Conservation (phyloP, 2,888 invertebrate genomes). For the Heliconius aoede region DNA sequence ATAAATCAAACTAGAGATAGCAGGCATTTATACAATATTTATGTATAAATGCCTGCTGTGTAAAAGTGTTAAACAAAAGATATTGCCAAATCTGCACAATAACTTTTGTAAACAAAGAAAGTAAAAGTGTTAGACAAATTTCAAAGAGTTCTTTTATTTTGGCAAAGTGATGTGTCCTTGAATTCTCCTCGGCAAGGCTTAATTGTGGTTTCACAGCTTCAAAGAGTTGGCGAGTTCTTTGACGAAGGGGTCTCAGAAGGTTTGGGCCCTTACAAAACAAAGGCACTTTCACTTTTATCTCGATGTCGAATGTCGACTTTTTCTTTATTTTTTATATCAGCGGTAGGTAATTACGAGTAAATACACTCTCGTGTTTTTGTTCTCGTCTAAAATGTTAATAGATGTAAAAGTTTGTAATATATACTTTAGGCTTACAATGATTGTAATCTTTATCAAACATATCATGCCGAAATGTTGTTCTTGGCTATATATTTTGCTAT, state of each 20-base stretch:
- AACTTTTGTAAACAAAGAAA: constrained; percentile 67
- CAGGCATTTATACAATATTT: neutral
- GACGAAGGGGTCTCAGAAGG: constrained; percentile 56
- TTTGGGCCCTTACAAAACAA: constrained; percentile 64
- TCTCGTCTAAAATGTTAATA: neutral
- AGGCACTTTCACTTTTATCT: constrained; percentile 64
- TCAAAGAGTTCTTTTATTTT: constrained; percentile 70
- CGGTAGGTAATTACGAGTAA: constrained; percentile 9
- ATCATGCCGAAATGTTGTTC: constrained; percentile 57
- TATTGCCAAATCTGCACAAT: constrained; percentile 57
- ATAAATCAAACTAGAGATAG: neutral
- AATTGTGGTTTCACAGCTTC: constrained; percentile 80
- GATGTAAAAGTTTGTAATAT: neutral
- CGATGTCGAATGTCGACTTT: constrained; percentile 30
- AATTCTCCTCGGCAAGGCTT: constrained; percentile 77
- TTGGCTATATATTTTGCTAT: constrained; percentile 51
- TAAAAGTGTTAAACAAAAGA: constrained; percentile 47
- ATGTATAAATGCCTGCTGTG: no score
- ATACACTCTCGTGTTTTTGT: neutral
- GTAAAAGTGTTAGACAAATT: constrained; percentile 70
- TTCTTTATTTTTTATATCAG: constrained; percentile 26
- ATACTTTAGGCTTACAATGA: constrained; percentile 43
- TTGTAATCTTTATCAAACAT: constrained; percentile 55
- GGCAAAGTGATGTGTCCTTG: constrained; percentile 75
- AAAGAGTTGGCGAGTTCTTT: constrained; percentile 76